These are phyloP conservation scores for Ceramica pisi DNA, from an alignment of 2,888 invertebrate species.

Conservation along the genomic window DNA sequence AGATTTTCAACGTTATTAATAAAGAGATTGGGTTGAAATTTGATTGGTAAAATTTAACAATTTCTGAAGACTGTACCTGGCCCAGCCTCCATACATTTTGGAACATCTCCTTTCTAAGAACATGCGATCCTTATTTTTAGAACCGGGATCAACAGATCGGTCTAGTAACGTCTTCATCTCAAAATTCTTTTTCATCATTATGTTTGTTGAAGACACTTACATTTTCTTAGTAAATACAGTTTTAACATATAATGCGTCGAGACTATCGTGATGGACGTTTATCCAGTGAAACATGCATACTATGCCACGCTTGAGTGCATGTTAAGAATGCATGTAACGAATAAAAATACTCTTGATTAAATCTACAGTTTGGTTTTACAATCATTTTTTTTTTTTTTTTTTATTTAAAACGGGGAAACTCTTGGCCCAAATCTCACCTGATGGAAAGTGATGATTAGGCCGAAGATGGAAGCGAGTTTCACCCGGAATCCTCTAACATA, in stretches of 20 bases:
- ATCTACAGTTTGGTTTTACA: constrained; percentile 13
- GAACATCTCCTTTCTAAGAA: background rate
- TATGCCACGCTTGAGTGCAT: constrained; percentile 35
- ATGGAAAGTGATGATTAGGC: too few relatives aligned
- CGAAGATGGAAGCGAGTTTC: too few relatives aligned
- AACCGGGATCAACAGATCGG: background rate
- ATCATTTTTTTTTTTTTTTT: too few relatives aligned
- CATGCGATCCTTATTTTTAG: background rate
- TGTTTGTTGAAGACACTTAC: background rate
- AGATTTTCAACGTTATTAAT: too few relatives aligned
- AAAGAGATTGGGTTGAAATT: too few relatives aligned
- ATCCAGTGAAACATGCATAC: constrained; percentile 34
- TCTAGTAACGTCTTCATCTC: background rate
- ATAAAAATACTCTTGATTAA: constrained; percentile 34
- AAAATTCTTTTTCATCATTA: constrained; percentile 2
- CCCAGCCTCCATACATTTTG: too few relatives aligned
- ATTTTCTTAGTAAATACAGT: background rate
- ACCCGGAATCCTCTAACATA: too few relatives aligned
- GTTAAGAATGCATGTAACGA: constrained; percentile 40
- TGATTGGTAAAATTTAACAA: too few relatives aligned
- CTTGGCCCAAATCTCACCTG: too few relatives aligned
- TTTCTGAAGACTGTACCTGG: too few relatives aligned
- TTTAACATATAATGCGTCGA: constrained; percentile 12
- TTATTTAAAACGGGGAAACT: too few relatives aligned
- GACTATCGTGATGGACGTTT: constrained; percentile 25